A percentile compares a stretch with the other conserved stretches of the same genome.
Evolutionary conservation across 2,113 vertebrate species (phyloP).

Genomic region (Coturnix japonica): DNA sequence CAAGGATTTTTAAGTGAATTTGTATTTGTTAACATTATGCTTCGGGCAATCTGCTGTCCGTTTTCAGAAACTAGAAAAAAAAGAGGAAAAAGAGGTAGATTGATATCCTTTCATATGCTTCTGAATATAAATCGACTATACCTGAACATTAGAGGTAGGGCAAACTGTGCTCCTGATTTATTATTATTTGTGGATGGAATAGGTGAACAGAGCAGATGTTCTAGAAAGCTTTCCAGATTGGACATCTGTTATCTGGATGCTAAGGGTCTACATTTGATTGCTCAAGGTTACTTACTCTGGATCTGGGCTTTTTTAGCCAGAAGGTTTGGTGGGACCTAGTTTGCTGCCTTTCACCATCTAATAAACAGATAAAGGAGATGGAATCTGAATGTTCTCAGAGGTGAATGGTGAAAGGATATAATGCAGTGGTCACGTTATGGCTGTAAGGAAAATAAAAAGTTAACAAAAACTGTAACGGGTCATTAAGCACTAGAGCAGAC

Average conservation of each 20-base stretch:
- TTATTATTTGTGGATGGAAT: background rate
- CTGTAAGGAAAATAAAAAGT: background rate
- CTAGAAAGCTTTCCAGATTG: background rate
- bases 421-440: rapidly evolving
- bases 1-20: background rate
- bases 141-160: background rate
- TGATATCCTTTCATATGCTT: background rate
- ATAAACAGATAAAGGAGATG: background rate
- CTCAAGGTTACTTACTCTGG: background rate
- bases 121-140: background rate
- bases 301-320: background rate
- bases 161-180: background rate
- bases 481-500: rapidly evolving
- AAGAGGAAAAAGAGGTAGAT: background rate
- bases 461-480: background rate
- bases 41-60: background rate
- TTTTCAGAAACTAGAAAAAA: background rate
- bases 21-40: background rate
- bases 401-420: background rate
- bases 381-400: background rate
- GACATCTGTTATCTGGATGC: background rate
- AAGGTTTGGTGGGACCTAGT: rapidly evolving
- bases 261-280: background rate
- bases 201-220: background rate
- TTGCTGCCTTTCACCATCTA: background rate